Evolutionary conservation across 2,888 invertebrate genomes (phyloP).

Genomic region (Danaus chrysippus): DNA sequence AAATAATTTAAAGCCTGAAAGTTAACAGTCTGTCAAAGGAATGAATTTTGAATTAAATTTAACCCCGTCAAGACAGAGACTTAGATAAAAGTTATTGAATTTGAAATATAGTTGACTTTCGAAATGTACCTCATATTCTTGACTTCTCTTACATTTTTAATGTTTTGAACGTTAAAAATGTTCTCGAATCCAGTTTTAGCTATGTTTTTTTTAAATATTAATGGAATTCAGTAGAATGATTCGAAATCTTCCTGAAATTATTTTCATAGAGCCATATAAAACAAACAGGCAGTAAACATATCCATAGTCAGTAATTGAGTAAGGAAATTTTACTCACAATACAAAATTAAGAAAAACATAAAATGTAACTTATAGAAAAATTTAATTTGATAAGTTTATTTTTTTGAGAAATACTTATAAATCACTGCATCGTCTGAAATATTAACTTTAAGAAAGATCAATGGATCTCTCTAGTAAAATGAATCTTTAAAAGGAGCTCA

Average conservation of each 20-base stretch:
- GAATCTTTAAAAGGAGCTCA: background rate
- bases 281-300: too few species aligned
- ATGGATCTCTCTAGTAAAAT: background rate
- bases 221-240: background rate
- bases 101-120: background rate
- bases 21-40: background rate
- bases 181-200: background rate
- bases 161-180: background rate
- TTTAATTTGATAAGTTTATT: too few species aligned
- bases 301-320: too few species aligned
- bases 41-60: conserved; percentile 4
- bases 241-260: background rate
- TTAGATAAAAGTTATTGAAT: conserved; percentile 1
- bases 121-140: background rate
- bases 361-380: too few species aligned
- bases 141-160: too few species aligned
- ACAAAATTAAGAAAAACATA: too few species aligned
- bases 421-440: too few species aligned
- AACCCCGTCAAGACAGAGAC: background rate
- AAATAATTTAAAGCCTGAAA: background rate
- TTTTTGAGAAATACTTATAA: too few species aligned
- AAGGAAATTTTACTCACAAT: too few species aligned
- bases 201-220: too few species aligned
- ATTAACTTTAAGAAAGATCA: too few species aligned
- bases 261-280: too few species aligned